Conservation (phyloP, 2,113 vertebrate genomes). For the Ursus arctos region DNA sequence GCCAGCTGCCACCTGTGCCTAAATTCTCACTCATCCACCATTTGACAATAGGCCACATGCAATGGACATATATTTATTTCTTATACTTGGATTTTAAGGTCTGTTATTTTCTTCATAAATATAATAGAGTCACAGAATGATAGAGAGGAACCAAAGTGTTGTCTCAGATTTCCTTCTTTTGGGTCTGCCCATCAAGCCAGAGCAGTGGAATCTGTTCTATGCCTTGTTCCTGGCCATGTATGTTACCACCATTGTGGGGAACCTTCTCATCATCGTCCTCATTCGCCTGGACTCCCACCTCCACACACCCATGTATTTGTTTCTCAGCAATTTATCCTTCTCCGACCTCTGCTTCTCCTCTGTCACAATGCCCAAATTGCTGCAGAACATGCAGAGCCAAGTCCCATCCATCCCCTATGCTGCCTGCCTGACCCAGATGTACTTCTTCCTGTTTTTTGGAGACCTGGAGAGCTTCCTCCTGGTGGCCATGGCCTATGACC, state of each 20-base stretch:
- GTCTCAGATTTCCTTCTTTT: conserved; percentile 67
- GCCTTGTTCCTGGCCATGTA: not conserved
- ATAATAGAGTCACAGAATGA: not conserved
- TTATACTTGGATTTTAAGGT: not conserved
- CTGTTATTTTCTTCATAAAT: not conserved
- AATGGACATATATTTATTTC: not conserved
- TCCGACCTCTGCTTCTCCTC: conserved; percentile 29
- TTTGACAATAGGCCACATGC: not conserved
- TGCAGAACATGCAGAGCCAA: not conserved
- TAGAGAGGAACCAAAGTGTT: conserved; percentile 28
- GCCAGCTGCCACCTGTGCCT: not conserved
- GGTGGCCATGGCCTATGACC: conserved; percentile 38
- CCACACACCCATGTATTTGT: not conserved
- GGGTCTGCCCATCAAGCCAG: conserved; percentile 46
- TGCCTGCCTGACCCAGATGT: conserved; percentile 40
- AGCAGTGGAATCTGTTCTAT: conserved; percentile 39
- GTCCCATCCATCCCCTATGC: not conserved
- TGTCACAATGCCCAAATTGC: conserved; percentile 54
- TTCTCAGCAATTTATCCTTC: not conserved
- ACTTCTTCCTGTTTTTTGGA: conserved; percentile 25
- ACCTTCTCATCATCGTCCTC: not conserved
- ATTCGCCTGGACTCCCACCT: not conserved
- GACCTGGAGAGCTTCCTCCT: conserved; percentile 47
- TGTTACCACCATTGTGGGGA: not conserved
- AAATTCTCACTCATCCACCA: not conserved